Evolutionary conservation across 2,113 vertebrate genomes (phyloP), one percentile per base, ranked within the genome.

Genomic region (Vidua chalybeata): DNA sequence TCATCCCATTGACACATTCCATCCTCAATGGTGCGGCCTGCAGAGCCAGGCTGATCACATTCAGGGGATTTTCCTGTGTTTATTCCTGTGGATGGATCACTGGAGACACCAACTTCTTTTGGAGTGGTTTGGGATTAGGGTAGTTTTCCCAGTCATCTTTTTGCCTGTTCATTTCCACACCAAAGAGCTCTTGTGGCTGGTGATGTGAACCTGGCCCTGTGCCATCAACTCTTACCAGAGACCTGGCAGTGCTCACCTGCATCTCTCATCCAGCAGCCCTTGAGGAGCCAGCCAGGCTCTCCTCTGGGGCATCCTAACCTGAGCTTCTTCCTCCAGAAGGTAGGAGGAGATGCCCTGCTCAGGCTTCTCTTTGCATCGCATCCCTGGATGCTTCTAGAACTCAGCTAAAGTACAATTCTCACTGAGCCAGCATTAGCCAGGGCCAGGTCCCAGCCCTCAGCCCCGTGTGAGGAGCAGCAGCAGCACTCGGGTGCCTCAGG

Each of bases 401-500:
- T 46, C 33, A 15, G 30, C 27, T 64, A 11, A 67, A 51, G 62
- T 8, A 16, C 46, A 4, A 0, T 54, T 43, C 33, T 46, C 19
- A 21, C 35, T 1, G 7, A 51, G 49, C 33, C 37, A 21, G 15
- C 41, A 37, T 67, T 9, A 37, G 56, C 15, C 35, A 59, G 35
- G 49, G 59, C 14, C 64, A 68, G 54, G 54, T 54, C 21, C 24
- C 28, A 14, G 56, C 23, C 6, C 35, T 22, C 33, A 31, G 81
- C 4, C 12, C 41, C 0, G 0, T 3, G 37, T 15, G 13, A 16
- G 72, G 39, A 41, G 35, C 62, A 55, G 64, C 7, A 1, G 21
- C 6, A 7, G 59, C 54, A n/a, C 27, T 23, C 0, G 0, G 10
- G 10, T 33, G 28, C 6, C 23, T 20, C 1, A 7, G 51, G 52